A percentile compares a stretch with the other conserved stretches of the same genome.
Conservation (phyloP, 1,140 invertebrate species). For the Tetramorium parvispinum region DNA sequence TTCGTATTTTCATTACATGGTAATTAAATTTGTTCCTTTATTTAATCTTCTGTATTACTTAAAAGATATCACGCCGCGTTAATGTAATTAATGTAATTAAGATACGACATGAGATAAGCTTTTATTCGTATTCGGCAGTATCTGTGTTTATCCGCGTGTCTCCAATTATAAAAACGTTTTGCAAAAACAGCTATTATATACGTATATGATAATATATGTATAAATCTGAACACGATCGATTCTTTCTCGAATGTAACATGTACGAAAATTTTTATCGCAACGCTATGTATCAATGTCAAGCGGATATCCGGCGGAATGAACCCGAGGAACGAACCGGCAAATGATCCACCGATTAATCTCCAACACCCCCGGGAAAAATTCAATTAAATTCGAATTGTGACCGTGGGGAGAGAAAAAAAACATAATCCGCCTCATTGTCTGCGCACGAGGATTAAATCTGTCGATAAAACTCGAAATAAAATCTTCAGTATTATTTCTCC, state of each 20-base stretch:
- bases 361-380: conserved; percentile 53
- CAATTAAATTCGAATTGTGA: conserved; percentile 67
- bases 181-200: background rate
- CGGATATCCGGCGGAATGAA: conserved; percentile 58
- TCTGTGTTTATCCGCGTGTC: background rate
- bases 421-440: conserved; percentile 49
- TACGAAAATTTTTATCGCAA: conserved; percentile 54
- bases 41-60: background rate
- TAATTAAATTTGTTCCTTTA: conserved; percentile 5
- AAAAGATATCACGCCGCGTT: background rate
- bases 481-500: conserved; percentile 5
- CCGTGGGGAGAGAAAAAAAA: conserved; percentile 18
- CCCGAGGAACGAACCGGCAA: conserved; percentile 53
- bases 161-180: conserved; percentile 8
- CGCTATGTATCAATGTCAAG: conserved; percentile 53
- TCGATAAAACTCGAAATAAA: conserved; percentile 43
- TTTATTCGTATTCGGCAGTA: background rate
- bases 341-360: conserved; percentile 68
- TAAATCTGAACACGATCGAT: conserved; percentile 30
- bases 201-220: background rate
- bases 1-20: background rate
- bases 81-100: conserved; percentile 7
- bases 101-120: background rate
- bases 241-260: background rate
- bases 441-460: conserved; percentile 36